phyloP scores from a whole-genome alignment of 2,797 vertebrate species.

The Pangasius larnaudii region DNA sequence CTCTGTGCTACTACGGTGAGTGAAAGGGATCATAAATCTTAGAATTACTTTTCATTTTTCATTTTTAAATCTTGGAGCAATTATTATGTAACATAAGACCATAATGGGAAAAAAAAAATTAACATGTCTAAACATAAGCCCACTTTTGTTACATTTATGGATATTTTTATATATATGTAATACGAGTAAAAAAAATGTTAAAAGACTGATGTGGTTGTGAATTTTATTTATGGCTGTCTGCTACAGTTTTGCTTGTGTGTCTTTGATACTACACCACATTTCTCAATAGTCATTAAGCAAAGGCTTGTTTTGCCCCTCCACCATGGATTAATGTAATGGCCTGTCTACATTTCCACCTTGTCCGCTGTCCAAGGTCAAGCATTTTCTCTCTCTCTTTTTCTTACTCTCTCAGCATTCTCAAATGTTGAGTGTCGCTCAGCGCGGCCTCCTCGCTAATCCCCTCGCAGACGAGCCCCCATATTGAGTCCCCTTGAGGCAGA shows the following conservation, averaged over 20 bases:
- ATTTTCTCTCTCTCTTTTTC: slow-evolving; percentile 80
- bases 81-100: slow-evolving; percentile 37
- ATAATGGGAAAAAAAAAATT: slow-evolving; percentile 1
- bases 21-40: slow-evolving; percentile 22
- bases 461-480: slow-evolving; percentile 80
- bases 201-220: slow-evolving; percentile 28
- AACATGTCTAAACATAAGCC: slow-evolving; percentile 23
- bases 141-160: slow-evolving; percentile 4
- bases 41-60: slow-evolving; percentile 8
- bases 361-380: slow-evolving; percentile 82
- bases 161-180: slow-evolving; percentile 27
- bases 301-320: slow-evolving; percentile 47
- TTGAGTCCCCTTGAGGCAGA: slow-evolving; percentile 82
- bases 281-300: slow-evolving; percentile 50
- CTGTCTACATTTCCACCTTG: slow-evolving; percentile 83
- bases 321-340: slow-evolving; percentile 81
- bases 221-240: slow-evolving; percentile 17
- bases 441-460: slow-evolving; percentile 92
- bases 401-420: slow-evolving; percentile 89
- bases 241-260: slow-evolving; percentile 25
- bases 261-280: slow-evolving; percentile 37
- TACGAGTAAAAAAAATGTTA: not conserved
- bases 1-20: slow-evolving; percentile 22
- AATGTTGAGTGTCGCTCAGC: slow-evolving; percentile 86
- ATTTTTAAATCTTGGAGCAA: not conserved